Percentiles rank a stretch among this genome's conserved stretches.
Evolutionary conservation across 2,113 vertebrate genomes (phyloP).

Genomic region (Butorides virescens): DNA sequence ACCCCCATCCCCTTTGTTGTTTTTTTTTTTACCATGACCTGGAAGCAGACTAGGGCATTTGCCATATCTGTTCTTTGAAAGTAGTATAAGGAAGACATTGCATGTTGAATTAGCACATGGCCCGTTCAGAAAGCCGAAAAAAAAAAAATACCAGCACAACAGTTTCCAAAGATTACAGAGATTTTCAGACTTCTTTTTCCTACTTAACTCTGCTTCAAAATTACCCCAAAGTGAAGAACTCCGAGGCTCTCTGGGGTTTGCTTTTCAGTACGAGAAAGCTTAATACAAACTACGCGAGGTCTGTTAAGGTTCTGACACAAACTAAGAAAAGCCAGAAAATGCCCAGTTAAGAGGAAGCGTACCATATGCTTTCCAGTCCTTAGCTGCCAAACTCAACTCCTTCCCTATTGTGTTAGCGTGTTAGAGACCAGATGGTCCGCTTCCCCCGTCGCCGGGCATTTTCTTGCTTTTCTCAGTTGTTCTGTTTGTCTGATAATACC

Average conservation of each 20-base stretch:
- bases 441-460: background rate
- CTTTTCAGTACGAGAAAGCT: background rate
- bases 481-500: background rate
- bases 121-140: background rate
- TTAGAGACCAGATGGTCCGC: background rate
- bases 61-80: background rate
- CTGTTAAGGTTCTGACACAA: background rate
- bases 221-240: rapidly evolving
- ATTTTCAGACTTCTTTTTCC: background rate
- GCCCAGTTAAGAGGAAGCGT: background rate
- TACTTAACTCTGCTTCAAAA: background rate
- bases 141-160: rapidly evolving
- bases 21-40: too few relatives aligned
- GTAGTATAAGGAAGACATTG: rapidly evolving
- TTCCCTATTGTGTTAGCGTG: background rate
- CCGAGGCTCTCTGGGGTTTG: rapidly evolving
- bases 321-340: background rate
- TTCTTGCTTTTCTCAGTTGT: background rate
- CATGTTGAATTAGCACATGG: rapidly evolving
- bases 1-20: too few relatives aligned
- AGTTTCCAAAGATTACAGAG: background rate
- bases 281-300: rapidly evolving
- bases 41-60: background rate
- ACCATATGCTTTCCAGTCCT: background rate
- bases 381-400: background rate